phyloP scores from a whole-genome alignment of 2,113 vertebrate genomes.

The Crotophaga sulcirostris region DNA sequence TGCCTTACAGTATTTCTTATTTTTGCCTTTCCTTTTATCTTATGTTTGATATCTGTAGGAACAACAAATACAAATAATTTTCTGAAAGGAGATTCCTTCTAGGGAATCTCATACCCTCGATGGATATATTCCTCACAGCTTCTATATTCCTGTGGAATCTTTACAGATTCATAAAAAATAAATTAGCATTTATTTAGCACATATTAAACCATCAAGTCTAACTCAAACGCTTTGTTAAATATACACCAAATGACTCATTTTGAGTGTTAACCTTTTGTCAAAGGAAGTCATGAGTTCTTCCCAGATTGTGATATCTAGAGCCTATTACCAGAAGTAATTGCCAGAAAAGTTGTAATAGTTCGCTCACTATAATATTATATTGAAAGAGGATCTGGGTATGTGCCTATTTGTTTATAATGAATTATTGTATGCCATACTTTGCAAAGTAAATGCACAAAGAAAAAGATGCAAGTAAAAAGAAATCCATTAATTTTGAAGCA shows the following conservation, averaged over 20 bases:
- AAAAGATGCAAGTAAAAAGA: background rate
- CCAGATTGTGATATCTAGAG: background rate
- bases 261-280: background rate
- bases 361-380: background rate
- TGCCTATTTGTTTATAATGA: background rate
- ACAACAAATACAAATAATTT: background rate
- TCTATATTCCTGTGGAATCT: background rate
- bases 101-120: background rate
- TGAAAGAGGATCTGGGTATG: background rate
- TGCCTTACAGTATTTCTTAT: background rate
- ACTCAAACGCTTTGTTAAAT: slow-evolving; percentile 1
- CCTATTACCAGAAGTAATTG: background rate
- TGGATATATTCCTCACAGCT: background rate
- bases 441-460: background rate
- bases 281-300: background rate
- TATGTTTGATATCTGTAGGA: background rate
- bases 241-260: background rate
- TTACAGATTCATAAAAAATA: background rate
- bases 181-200: background rate
- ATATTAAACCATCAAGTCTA: background rate
- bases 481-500: background rate
- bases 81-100: background rate
- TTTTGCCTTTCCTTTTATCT: background rate
- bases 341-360: background rate
- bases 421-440: background rate